Percentiles rank a stretch among this genome's conserved stretches.
These are phyloP conservation scores for Siniperca undulata DNA, from an alignment of 2,797 vertebrate genomes.

Conservation along the genomic window DNA sequence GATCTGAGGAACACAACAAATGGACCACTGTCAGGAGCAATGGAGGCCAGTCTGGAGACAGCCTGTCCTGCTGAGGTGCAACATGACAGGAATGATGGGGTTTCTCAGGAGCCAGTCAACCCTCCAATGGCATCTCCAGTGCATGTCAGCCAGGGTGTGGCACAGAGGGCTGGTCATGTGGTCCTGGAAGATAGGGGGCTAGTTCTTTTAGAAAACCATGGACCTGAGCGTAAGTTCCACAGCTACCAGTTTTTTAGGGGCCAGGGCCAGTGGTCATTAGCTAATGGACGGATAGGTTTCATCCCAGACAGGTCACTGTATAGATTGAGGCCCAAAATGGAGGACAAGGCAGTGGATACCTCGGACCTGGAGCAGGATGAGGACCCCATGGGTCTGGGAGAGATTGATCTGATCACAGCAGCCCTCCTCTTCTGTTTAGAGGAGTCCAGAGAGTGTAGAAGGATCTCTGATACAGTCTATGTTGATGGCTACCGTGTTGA, in stretches of 20 bases:
- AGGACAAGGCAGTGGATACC: constrained; percentile 96
- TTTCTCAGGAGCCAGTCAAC: constrained; percentile 74
- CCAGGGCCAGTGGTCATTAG: constrained; percentile 83
- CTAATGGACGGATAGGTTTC: constrained; percentile 79
- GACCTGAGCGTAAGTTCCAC: constrained; percentile 84
- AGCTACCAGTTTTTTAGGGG: constrained; percentile 84
- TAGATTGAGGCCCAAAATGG: constrained; percentile 84
- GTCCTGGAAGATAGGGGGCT: constrained; percentile 83
- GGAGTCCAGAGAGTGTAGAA: constrained; percentile 93
- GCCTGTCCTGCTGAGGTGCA: constrained; percentile 73
- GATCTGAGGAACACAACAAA: constrained; percentile 72
- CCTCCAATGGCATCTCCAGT: constrained; percentile 61
- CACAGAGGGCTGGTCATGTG: constrained; percentile 75
- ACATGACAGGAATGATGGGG: constrained; percentile 67
- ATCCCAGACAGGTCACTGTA: constrained; percentile 80
- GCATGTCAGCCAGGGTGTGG: constrained; percentile 82
- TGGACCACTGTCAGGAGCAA: constrained; percentile 75
- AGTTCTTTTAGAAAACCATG: constrained; percentile 74
- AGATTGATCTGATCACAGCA: constrained; percentile 96
- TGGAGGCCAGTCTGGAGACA: constrained; percentile 67
- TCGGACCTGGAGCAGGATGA: constrained; percentile 93
- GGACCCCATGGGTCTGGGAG: constrained; percentile 95
- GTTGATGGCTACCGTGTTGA: constrained; percentile 90
- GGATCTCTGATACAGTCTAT: constrained; percentile 93
- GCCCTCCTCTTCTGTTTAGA: constrained; percentile 96